Base-by-base conservation (phyloP, 2,797 vertebrate species). In the Dryobates pubescens region DNA sequence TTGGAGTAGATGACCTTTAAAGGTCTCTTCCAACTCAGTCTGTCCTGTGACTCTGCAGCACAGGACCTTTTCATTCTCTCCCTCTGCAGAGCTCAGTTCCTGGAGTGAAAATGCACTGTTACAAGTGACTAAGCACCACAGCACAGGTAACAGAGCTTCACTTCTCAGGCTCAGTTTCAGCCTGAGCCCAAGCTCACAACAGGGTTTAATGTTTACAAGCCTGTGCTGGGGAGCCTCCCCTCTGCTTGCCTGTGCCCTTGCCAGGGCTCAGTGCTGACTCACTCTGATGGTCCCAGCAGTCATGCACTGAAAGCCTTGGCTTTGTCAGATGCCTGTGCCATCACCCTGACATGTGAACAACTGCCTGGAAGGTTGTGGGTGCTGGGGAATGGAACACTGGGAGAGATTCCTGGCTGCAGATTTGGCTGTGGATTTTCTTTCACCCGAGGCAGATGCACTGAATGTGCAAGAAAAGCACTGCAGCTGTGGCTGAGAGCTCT, bases 41-140 rank as follows among this genome's bases (percentile, higher is more conserved):
- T 23, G 22, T 49, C 22, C 49, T 49, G 22, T 49, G 49, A 24
- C 49, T 49, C 47, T 49, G 56, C 30, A 27, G 74, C 4, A 1
- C 16, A 3, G 30, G 7, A 12, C 10, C 20, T 29, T 51, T 69
- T 76, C 32, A 6, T 13, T 49, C 32, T 30, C 7, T 19, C 10
- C 0, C 0, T 16, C 13, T 5, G 3, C 20, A 14, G 58, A 13
- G 17, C 3, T 1, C 1, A 6, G 3, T n/a, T 67, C n/a, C 34
- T 57, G 17, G 32, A 70, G 43, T 1, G 5, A 27, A 79, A 78
- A 65, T 27, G 7, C 30, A 56, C 10, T 57, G 4, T 4, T 32
- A 17, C 14, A 76, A 29, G 75, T 58, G 13, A 57, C 13, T 58
- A 24, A 59, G 32, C 61, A 23, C 6, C 27, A 14, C 9, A 24